These are phyloP conservation scores for Cryptocheilus praepositus DNA, from an alignment of 2,888 invertebrate species.

Conservation along the genomic window DNA sequence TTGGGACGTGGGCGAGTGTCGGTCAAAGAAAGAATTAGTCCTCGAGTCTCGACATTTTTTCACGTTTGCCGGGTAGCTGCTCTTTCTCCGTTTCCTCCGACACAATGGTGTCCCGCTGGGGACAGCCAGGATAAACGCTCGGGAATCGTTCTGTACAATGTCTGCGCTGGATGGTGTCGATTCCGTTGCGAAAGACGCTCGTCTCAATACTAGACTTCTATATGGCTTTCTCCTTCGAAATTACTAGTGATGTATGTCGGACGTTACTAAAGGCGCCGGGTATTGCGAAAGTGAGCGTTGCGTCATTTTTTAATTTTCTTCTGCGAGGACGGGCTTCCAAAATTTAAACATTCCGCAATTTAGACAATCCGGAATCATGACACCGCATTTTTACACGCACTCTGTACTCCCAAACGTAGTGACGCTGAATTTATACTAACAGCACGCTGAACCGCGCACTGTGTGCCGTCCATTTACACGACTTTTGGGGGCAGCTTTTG, in stretches of 20 bases:
- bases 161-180: neutral
- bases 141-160: constrained; percentile 9
- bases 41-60: constrained; percentile 52
- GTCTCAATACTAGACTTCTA: constrained; percentile 2
- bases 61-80: constrained; percentile 45
- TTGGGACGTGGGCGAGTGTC: constrained; percentile 44
- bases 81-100: constrained; percentile 34
- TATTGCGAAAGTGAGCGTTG: too few relatives aligned
- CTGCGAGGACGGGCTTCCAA: too few relatives aligned
- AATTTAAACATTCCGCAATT: too few relatives aligned
- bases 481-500: constrained; percentile 32
- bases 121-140: constrained; percentile 1
- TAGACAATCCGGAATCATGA: too few relatives aligned
- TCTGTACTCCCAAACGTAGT: too few relatives aligned
- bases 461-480: neutral
- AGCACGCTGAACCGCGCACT: neutral
- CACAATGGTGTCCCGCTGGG: constrained; percentile 25
- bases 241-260: too few relatives aligned
- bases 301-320: too few relatives aligned
- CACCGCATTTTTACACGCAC: too few relatives aligned
- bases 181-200: neutral
- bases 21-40: constrained; percentile 59
- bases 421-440: too few relatives aligned
- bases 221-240: constrained; percentile 7
- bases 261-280: too few relatives aligned